Evolutionary conservation across 2,797 vertebrate species (phyloP), one percentile per base, ranked within the genome.

Genomic region (Falco novaeseelandiae): DNA sequence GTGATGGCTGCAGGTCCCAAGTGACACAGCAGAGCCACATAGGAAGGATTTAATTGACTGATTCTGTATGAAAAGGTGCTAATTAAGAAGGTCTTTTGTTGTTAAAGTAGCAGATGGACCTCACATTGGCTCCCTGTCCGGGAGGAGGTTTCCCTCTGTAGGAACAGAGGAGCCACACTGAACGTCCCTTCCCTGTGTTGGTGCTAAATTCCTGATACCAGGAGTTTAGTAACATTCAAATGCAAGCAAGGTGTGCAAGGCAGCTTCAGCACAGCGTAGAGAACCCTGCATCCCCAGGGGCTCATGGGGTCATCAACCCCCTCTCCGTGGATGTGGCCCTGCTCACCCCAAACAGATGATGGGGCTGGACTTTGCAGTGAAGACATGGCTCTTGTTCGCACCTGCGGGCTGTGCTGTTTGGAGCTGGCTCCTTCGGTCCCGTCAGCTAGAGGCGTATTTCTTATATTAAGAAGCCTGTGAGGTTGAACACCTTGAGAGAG

Each of bases 381-480:
- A 30, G 12, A 22, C 25, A 16, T 2, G 0, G 6, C 2, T 6
- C 36, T 22, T 12, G 2, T 26, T 67, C 1, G 1, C 13, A 16
- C 9, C 42, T 16, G 1, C 0, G 0, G 58, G 83, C 55, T 77
- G 36, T 38, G 76, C 63, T 51, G 63, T 7, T 46, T 2, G 1
- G 49, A 74, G 58, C 72, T 87, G 92, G 25, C 77, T 70, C 46
- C 55, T 17, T 15, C 44, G 44, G 13, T 57, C 51, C 36, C 73
- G 66, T 21, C 71, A 51, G 30, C 46, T 22, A 5, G 85, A 79
- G 30, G 6, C 73, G 79, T 90, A 85, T 83, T 97, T 97, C 92
- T 96, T 96, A 93, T 8, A 93, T 96, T 96, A 94, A 97, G 96
- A 97, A 96, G 76, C 48, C 76, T 55, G 22, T 73, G 89, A 79